Percentiles rank a stretch among this genome's conserved stretches.
These are phyloP conservation scores for Candoia aspera DNA, from an alignment of 2,113 vertebrate genomes.

Conservation along the genomic window DNA sequence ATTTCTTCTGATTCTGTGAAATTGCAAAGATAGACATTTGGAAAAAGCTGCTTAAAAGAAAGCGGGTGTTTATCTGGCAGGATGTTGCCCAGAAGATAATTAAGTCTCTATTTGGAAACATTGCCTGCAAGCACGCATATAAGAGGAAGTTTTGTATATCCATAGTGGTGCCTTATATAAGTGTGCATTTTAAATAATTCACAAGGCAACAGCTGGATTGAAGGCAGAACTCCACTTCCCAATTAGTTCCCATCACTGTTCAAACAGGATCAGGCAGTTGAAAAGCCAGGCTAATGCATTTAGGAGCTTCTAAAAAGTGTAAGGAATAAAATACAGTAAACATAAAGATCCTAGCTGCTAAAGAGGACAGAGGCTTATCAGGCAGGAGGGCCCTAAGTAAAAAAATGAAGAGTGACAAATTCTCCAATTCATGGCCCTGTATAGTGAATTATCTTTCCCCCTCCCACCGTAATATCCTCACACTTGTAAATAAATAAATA, in stretches of 20 bases:
- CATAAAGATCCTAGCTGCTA: neutral
- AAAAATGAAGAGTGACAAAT: neutral
- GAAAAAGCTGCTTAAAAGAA: neutral
- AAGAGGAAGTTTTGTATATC: neutral
- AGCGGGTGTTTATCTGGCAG: neutral
- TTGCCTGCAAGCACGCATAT: neutral
- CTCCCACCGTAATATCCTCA: neutral
- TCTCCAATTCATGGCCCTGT: neutral
- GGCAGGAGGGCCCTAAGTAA: conserved; percentile 49
- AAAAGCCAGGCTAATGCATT: neutral
- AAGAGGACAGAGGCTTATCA: neutral
- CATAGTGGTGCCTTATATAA: neutral
- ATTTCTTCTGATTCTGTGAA: neutral
- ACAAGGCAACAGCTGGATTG: neutral
- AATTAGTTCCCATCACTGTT: neutral
- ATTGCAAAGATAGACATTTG: neutral
- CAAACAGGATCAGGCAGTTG: neutral
- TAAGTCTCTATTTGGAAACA: neutral
- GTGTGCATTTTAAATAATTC: neutral
- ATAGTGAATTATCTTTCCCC: neutral
- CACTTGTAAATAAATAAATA: neutral
- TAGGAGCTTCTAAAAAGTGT: conserved; percentile 19
- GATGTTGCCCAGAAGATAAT: neutral
- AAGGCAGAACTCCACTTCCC: neutral
- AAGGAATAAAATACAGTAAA: neutral